Evolutionary conservation across 2,888 invertebrate genomes (phyloP), one percentile per base, ranked within the genome.

Genomic region (Rotaria sp.): DNA sequence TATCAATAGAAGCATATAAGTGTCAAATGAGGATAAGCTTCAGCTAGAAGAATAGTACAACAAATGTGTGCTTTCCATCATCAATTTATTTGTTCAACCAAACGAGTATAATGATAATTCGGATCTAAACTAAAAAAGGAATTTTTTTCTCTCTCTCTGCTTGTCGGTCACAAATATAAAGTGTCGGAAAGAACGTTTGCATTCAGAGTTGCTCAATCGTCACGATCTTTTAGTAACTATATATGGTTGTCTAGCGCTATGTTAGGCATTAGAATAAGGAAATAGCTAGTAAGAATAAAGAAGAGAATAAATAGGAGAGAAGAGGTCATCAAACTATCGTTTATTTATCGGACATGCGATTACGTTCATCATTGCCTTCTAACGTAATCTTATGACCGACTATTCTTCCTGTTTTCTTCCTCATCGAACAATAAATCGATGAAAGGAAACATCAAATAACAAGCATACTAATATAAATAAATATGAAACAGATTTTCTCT

Each of bases 381-480:
- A 4, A 67, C 67, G 67, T 67, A 67, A 67, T 67, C 30, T 18
- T 30, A 35, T 67, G 30, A 67, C 13, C 30, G 67, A 35, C 67
- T 67, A 30, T 35, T 35, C 67, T 67, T 67, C 30, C 30, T 30
- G 52, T 52, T 52, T 67, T 15, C n/a, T 67, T 67, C 67, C n/a
- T 30, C 3, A 67, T 30, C 30, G 35, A 67, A 67, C 30, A 67
- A 35, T 30, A 67, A 35, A 67, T 30, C 30, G 30, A 35, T 67
- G 67, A 67, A 67, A 67, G 35, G 30, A 30, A 67, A 67, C 67
- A 67, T 67, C 67, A 30, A 67, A 67, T 67, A 67, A 67, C 67
- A 35, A 30, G 67, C 11, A 35, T 67, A 30, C 7, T 59, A 67
- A 35, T 30, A 67, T 35, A 67, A 30, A 67, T 67, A 67, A 67